Percentiles rank a stretch among this genome's conserved stretches.
Conservation (phyloP, 2,888 invertebrate species). For the Cephus sareptanus region DNA sequence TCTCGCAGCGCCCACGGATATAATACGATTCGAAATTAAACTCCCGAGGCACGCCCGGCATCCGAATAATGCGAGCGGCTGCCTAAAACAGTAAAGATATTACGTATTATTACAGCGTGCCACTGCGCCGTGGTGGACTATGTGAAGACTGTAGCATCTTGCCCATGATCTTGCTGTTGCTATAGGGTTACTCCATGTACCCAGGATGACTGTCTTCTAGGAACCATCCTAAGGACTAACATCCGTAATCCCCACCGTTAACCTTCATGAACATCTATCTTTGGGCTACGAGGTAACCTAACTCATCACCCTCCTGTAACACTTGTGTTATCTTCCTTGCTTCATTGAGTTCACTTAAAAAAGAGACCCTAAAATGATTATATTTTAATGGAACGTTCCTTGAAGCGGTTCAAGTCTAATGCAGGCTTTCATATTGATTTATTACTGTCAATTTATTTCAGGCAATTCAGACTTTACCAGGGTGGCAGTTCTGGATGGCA, state of each 20-base stretch:
- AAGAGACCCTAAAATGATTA: neutral
- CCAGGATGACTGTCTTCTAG: neutral
- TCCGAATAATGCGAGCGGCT: constrained; percentile 60
- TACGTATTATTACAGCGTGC: constrained; percentile 61
- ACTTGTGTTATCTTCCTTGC: neutral
- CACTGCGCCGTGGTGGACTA: constrained; percentile 32
- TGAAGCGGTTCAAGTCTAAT: neutral
- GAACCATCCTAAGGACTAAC: neutral
- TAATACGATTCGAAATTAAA: constrained; percentile 63
- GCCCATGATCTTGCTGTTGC: neutral
- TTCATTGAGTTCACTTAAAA: neutral
- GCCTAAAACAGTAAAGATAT: constrained; percentile 63
- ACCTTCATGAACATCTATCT: neutral
- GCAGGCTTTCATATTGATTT: neutral
- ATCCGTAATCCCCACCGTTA: neutral
- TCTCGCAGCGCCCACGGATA: constrained; percentile 41
- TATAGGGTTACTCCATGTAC: neutral
- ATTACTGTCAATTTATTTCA: neutral
- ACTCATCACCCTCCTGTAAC: neutral
- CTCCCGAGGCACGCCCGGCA: constrained; percentile 60
- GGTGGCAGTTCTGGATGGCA: neutral
- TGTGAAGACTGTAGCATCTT: neutral
- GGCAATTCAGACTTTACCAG: neutral
- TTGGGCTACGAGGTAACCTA: neutral
- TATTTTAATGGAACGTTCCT: neutral